These are phyloP conservation scores for Cyanoramphus novaezelandiae DNA, from an alignment of 2,113 vertebrate species.

Conservation along the genomic window DNA sequence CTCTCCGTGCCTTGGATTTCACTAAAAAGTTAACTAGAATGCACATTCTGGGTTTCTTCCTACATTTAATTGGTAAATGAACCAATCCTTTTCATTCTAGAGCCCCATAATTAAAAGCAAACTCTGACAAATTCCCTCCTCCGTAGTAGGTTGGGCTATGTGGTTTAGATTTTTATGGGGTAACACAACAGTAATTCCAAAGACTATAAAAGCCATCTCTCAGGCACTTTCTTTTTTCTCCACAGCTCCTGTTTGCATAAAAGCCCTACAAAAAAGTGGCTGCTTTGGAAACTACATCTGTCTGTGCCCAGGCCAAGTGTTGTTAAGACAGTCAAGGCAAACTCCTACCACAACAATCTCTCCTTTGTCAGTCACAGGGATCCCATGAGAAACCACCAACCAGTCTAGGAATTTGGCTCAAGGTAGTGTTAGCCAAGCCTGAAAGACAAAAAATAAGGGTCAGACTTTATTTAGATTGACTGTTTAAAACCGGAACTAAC, in stretches of 20 bases:
- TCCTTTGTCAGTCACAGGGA: conserved; percentile 29
- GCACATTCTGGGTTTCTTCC: neutral
- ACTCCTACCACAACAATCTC: conserved; percentile 37
- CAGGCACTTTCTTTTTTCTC: neutral
- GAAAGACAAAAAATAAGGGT: conserved; percentile 1
- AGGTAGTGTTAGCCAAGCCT: neutral
- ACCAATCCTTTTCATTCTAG: neutral
- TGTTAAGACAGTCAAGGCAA: conserved; percentile 19
- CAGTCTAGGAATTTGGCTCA: neutral
- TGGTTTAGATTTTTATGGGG: neutral
- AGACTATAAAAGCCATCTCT: neutral
- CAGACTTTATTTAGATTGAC: neutral
- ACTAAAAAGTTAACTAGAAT: neutral
- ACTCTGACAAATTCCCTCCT: neutral
- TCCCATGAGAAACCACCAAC: conserved; percentile 45
- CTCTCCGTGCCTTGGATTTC: neutral
- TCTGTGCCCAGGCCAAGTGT: neutral
- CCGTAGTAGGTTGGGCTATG: neutral
- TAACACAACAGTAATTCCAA: neutral
- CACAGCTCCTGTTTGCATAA: neutral
- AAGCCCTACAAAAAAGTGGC: neutral
- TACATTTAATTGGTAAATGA: neutral
- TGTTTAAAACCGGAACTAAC: neutral
- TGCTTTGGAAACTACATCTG: neutral
- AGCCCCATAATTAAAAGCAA: neutral